Percentiles rank a stretch among this genome's conserved stretches.
Conservation (phyloP, 2,797 vertebrate genomes). For the Kryptopterus vitreolus region DNA sequence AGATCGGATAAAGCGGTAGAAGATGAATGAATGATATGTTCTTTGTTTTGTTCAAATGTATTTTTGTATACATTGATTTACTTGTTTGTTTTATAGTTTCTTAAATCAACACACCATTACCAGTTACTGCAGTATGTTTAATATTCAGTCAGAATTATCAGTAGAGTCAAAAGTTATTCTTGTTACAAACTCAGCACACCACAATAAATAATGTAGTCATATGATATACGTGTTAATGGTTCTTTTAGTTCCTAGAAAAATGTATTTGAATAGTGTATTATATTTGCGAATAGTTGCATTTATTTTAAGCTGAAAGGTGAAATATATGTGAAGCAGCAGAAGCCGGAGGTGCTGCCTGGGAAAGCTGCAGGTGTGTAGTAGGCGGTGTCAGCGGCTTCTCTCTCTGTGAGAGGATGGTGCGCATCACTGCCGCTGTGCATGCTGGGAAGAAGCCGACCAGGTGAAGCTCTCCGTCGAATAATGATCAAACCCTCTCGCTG, state of each 20-base stretch:
- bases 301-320: neutral
- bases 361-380: slow-evolving; percentile 19
- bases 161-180: neutral
- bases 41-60: too few relatives aligned
- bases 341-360: neutral
- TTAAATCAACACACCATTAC: neutral
- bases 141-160: neutral
- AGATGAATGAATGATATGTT: too few relatives aligned
- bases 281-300: neutral
- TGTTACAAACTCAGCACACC: neutral
- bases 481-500: neutral
- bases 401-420: slow-evolving; percentile 4
- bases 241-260: neutral
- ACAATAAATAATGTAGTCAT: neutral
- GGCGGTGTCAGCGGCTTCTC: slow-evolving; percentile 32
- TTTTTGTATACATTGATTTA: too few relatives aligned
- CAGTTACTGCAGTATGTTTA: neutral
- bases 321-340: neutral
- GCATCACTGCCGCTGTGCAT: slow-evolving; percentile 62
- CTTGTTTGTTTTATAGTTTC: too few relatives aligned
- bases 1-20: too few relatives aligned
- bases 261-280: neutral
- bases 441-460: slow-evolving; percentile 68
- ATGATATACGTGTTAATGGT: too few relatives aligned
- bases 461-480: slow-evolving; percentile 65